Conservation (phyloP, 2,113 vertebrate species). For the Tricholaema leucomelas region DNA sequence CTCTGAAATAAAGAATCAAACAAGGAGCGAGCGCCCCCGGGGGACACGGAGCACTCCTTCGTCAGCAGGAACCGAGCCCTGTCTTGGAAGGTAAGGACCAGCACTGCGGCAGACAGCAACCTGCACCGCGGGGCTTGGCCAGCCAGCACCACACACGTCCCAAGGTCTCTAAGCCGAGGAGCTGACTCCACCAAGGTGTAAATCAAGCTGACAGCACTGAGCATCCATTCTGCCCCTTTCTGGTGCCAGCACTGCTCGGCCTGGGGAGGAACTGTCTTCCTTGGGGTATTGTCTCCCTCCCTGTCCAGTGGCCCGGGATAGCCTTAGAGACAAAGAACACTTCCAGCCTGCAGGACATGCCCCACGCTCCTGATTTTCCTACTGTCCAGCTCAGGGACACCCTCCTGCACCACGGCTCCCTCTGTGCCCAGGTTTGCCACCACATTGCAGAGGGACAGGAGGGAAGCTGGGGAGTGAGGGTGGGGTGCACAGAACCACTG, state of each 20-base stretch:
- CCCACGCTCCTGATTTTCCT: not conserved
- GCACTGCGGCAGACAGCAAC: not conserved
- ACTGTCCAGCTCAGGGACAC: not conserved
- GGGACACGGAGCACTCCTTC: not conserved
- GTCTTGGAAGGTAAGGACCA: not conserved
- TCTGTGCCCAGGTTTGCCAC: not conserved
- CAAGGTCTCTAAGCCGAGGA: not conserved
- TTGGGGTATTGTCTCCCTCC: not conserved
- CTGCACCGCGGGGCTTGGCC: not conserved
- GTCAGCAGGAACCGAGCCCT: not conserved
- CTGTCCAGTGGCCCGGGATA: not conserved
- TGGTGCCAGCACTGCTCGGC: not conserved
- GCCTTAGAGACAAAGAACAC: not conserved
- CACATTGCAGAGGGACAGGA: not conserved
- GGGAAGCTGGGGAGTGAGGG: not conserved
- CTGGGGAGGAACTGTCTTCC: not conserved
- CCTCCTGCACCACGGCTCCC: not conserved
- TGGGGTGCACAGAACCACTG: too few species aligned
- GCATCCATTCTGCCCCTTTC: not conserved
- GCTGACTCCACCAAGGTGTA: not conserved
- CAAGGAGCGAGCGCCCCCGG: not conserved
- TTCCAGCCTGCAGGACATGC: not conserved
- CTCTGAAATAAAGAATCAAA: not conserved
- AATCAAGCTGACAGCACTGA: not conserved
- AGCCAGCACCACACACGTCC: not conserved